Evolutionary conservation across 2,888 invertebrate species (phyloP).

Genomic region (Limnephilus lunatus): DNA sequence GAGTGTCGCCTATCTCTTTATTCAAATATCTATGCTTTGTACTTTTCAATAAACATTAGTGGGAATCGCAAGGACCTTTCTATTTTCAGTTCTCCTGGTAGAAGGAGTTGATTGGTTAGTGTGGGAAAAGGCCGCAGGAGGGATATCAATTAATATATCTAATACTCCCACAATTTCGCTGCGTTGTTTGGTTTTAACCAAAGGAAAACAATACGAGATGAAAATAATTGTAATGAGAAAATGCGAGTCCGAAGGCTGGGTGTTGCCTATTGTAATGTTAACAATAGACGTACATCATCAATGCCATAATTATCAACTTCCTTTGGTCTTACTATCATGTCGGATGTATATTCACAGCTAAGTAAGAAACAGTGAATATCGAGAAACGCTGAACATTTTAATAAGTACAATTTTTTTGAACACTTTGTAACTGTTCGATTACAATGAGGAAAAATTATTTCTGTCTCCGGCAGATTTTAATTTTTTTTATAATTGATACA

Average conservation of each 20-base stretch:
- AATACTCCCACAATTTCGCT: neutral
- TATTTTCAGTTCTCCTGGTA: constrained; percentile 24
- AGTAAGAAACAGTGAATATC: neutral
- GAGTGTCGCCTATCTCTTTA: constrained; percentile 49
- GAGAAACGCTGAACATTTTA: too few species aligned
- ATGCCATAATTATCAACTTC: too few species aligned
- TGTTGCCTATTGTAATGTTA: too few species aligned
- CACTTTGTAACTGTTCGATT: too few species aligned
- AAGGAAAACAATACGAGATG: neutral
- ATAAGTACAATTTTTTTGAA: too few species aligned
- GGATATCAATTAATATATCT: neutral
- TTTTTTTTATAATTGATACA: too few species aligned
- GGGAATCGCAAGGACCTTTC: constrained; percentile 13
- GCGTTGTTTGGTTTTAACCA: neutral
- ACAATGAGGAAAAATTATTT: too few species aligned
- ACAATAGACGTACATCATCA: too few species aligned
- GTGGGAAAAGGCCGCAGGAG: constrained; percentile 28
- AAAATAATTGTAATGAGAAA: neutral
- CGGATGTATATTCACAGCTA: too few species aligned
- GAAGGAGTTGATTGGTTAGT: constrained; percentile 20
- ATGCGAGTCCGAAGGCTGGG: neutral
- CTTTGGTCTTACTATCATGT: too few species aligned
- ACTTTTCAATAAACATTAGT: constrained; percentile 8
- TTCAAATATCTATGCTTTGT: neutral
- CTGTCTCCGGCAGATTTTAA: too few species aligned